Percentiles rank a stretch among this genome's conserved stretches.
Evolutionary conservation across 1,140 invertebrate genomes (phyloP).

Genomic region (Pseudomyrmex dendroicus): DNA sequence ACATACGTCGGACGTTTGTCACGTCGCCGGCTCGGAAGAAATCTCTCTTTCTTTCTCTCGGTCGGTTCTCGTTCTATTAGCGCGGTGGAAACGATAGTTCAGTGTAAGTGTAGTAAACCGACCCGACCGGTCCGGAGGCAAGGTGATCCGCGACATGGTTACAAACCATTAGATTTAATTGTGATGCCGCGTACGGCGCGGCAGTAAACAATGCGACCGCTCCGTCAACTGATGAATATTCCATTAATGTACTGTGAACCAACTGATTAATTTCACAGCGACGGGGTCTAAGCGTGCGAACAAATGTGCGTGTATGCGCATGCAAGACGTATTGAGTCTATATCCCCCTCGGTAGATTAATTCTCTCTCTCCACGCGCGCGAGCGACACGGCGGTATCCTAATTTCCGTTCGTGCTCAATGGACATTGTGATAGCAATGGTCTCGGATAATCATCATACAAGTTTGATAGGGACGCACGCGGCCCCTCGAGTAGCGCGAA

Average conservation of each 20-base stretch:
- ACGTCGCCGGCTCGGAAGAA: neutral
- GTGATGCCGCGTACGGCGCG: constrained; percentile 16
- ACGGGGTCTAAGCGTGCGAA: constrained; percentile 35
- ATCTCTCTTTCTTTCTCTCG: neutral
- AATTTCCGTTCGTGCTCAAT: constrained; percentile 41
- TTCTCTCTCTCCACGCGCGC: constrained; percentile 4
- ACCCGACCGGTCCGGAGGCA: constrained; percentile 24
- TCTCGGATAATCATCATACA: constrained; percentile 26
- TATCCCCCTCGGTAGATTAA: constrained; percentile 21
- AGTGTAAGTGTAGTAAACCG: constrained; percentile 17
- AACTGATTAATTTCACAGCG: constrained; percentile 57
- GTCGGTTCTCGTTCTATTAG: neutral
- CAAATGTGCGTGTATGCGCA: constrained; percentile 23
- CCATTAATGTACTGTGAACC: constrained; percentile 51
- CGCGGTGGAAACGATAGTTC: neutral
- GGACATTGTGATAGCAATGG: constrained; percentile 12
- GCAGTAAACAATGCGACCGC: constrained; percentile 47
- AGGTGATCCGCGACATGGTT: constrained; percentile 36
- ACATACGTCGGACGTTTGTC: neutral
- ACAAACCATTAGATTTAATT: constrained; percentile 59
- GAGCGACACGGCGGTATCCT: constrained; percentile 5
- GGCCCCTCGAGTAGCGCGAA: neutral
- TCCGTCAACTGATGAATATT: constrained; percentile 55
- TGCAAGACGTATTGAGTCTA: constrained; percentile 6
- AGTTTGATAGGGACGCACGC: constrained; percentile 1